Evolutionary conservation across 2,888 invertebrate genomes (phyloP).

Genomic region (Eupelmus urozonus): DNA sequence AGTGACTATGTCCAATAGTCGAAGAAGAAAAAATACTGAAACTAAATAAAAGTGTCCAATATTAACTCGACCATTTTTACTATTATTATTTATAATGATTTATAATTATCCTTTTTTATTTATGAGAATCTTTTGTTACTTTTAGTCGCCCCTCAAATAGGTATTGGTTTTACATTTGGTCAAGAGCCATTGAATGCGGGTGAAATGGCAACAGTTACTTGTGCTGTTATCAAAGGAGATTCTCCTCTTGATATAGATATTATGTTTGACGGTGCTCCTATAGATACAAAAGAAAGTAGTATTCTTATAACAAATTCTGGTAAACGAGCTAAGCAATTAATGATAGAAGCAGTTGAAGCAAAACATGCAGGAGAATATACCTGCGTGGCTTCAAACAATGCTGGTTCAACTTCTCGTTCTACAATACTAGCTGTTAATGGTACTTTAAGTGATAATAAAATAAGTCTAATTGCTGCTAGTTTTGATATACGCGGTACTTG

Average conservation of each 20-base stretch:
- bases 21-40: too few relatives aligned
- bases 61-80: too few relatives aligned
- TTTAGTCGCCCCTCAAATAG: slow-evolving; percentile 78
- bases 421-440: slow-evolving; percentile 79
- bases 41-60: too few relatives aligned
- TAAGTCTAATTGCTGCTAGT: background rate
- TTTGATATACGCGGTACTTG: slow-evolving; percentile 21
- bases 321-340: slow-evolving; percentile 74
- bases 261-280: slow-evolving; percentile 84
- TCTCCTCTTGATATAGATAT: slow-evolving; percentile 87
- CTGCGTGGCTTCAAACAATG: slow-evolving; percentile 78
- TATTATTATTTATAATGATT: too few relatives aligned
- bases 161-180: slow-evolving; percentile 78
- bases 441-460: slow-evolving; percentile 66
- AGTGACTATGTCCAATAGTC: too few relatives aligned
- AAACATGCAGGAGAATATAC: slow-evolving; percentile 78
- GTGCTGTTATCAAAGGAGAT: slow-evolving; percentile 87
- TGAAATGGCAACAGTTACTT: slow-evolving; percentile 84
- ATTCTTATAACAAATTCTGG: slow-evolving; percentile 77
- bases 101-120: too few relatives aligned
- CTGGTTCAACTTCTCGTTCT: slow-evolving; percentile 78
- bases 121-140: slow-evolving; percentile 38
- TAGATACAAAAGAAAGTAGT: slow-evolving; percentile 62
- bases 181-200: slow-evolving; percentile 84
- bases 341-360: slow-evolving; percentile 77